phyloP scores from a whole-genome alignment of 2,797 vertebrate genomes.

The Pagetopsis macropterus region DNA sequence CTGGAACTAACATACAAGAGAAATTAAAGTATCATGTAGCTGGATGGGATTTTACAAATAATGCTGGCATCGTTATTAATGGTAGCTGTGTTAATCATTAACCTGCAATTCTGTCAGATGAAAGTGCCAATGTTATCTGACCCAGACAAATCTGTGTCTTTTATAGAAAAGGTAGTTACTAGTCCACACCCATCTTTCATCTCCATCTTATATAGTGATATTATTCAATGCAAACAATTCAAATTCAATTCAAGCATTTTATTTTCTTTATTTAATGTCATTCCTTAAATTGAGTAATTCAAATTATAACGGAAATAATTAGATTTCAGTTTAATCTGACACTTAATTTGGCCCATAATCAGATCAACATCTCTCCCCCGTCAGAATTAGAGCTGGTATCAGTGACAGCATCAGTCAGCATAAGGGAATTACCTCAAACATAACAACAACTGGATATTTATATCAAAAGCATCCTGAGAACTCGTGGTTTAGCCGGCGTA shows the following conservation, averaged over 20 bases:
- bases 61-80: fast-evolving
- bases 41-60: constrained; percentile 39
- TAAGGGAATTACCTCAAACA: constrained; percentile 45
- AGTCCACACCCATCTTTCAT: no score
- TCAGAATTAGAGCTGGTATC: neutral
- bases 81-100: constrained; percentile 34
- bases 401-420: constrained; percentile 25
- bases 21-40: constrained; percentile 26
- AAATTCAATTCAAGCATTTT: no score
- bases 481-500: constrained; percentile 54
- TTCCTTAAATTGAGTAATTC: no score
- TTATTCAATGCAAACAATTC: no score
- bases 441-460: constrained; percentile 59
- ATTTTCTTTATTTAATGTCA: no score
- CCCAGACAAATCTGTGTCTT: no score
- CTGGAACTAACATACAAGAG: neutral
- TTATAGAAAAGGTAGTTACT: no score
- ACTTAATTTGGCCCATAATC: no score
- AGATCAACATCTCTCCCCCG: neutral
- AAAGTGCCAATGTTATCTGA: no score
- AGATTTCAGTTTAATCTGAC: no score
- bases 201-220: no score
- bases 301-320: no score
- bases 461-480: constrained; percentile 65
- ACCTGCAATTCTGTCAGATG: neutral